Percentiles rank a stretch among this genome's conserved stretches.
Conservation (phyloP, 1,140 invertebrate genomes). For the Neocloeon triangulifer region DNA sequence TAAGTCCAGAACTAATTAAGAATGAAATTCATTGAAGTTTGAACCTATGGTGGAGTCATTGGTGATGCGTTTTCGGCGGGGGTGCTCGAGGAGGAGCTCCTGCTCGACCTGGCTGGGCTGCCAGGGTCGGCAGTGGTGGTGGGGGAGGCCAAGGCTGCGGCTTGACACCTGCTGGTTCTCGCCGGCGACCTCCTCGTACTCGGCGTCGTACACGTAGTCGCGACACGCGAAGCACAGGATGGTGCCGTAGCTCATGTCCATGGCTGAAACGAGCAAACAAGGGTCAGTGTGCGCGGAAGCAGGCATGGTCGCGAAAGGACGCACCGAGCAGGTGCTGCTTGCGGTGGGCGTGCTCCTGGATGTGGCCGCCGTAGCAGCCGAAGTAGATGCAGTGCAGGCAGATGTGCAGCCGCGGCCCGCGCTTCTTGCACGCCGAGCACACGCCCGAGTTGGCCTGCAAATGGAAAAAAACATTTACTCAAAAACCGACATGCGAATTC, state of each 20-base stretch:
- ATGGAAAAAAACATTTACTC: conserved; percentile 10
- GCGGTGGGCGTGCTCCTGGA: conserved; percentile 58
- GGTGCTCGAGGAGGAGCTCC: conserved; percentile 38
- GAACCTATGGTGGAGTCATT: conserved; percentile 61
- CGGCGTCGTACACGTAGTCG: conserved; percentile 76
- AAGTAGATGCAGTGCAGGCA: conserved; percentile 84
- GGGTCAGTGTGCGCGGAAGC: neutral
- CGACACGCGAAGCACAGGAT: conserved; percentile 78
- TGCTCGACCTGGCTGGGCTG: conserved; percentile 52
- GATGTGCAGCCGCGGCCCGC: conserved; percentile 55
- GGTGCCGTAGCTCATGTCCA: conserved; percentile 73
- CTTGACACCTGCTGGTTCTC: conserved; percentile 16
- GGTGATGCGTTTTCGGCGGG: conserved; percentile 52
- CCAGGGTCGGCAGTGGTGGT: conserved; percentile 47
- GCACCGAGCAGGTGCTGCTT: conserved; percentile 58
- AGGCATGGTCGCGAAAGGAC: neutral
- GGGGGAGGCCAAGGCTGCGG: conserved; percentile 35
- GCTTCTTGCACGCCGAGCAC: conserved; percentile 52
- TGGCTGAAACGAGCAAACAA: conserved; percentile 20
- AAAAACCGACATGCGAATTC: neutral
- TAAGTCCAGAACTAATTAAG: neutral
- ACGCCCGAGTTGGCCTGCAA: conserved; percentile 46
- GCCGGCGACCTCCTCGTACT: conserved; percentile 26
- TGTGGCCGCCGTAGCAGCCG: conserved; percentile 64
- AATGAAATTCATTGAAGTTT: neutral